These are phyloP conservation scores for Standfussiana lucernea DNA, from an alignment of 2,888 invertebrate genomes.

Conservation along the genomic window DNA sequence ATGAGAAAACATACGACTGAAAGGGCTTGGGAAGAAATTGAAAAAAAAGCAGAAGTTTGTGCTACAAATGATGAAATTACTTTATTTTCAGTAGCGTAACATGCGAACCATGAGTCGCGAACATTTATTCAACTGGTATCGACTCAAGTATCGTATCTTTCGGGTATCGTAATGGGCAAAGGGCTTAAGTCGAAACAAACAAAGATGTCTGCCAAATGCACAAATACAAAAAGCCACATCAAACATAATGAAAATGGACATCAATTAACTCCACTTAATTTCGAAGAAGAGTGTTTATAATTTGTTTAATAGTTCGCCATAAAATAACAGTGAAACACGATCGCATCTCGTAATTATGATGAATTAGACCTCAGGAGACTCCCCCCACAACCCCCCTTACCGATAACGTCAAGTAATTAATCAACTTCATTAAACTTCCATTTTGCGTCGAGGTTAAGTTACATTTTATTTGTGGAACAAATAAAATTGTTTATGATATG, in stretches of 20 bases:
- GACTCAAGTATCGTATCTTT: too few relatives aligned
- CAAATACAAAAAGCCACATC: slow-evolving; percentile 21
- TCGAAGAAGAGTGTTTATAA: slow-evolving; percentile 53
- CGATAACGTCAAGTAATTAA: slow-evolving; percentile 73
- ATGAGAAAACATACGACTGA: too few relatives aligned
- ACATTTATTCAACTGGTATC: too few relatives aligned
- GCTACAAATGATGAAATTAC: too few relatives aligned
- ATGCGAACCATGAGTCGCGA: too few relatives aligned
- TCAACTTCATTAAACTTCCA: slow-evolving; percentile 73
- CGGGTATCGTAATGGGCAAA: too few relatives aligned
- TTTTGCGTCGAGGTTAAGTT: slow-evolving; percentile 57
- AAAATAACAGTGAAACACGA: slow-evolving; percentile 67
- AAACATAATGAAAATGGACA: slow-evolving; percentile 44
- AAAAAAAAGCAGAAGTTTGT: too few relatives aligned
- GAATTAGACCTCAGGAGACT: slow-evolving; percentile 61
- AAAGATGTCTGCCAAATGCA: background rate
- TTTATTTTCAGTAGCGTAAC: too few relatives aligned
- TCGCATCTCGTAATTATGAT: slow-evolving; percentile 71
- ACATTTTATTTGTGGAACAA: slow-evolving; percentile 48
- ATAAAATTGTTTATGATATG: slow-evolving; percentile 34
- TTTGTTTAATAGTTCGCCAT: slow-evolving; percentile 62
- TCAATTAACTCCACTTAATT: slow-evolving; percentile 48
- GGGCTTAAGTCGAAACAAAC: background rate
- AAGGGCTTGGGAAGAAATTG: too few relatives aligned
- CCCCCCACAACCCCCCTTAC: slow-evolving; percentile 25